These are phyloP conservation scores for Pelodiscus sinensis DNA, from an alignment of 2,113 vertebrate species.

Conservation along the genomic window DNA sequence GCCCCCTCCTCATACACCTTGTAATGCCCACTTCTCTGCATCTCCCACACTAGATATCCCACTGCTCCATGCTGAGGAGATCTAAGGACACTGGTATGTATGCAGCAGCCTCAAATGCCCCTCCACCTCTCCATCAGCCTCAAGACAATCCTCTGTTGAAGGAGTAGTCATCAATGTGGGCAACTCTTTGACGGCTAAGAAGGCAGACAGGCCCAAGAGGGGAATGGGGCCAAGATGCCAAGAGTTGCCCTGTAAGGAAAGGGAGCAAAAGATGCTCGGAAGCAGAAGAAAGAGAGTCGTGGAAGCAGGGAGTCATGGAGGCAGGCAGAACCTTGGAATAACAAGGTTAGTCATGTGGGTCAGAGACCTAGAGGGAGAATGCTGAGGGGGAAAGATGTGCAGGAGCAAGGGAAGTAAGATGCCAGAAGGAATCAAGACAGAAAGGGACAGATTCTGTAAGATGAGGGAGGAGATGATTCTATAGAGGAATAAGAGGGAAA, in stretches of 20 bases:
- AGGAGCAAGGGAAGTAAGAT: neutral
- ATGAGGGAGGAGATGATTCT: neutral
- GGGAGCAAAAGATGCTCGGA: neutral
- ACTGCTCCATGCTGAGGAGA: neutral
- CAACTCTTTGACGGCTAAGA: neutral
- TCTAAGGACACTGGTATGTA: fast-evolving
- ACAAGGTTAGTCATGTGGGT: neutral
- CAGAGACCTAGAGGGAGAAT: neutral
- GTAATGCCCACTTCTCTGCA: neutral
- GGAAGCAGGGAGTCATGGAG: neutral
- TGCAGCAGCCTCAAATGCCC: neutral
- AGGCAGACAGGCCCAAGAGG: neutral
- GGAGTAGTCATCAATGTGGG: neutral
- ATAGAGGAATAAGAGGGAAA: neutral
- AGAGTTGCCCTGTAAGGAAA: neutral
- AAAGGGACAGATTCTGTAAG: neutral
- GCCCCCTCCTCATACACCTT: neutral
- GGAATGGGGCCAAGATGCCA: neutral
- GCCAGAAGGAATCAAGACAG: neutral
- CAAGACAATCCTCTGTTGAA: neutral
- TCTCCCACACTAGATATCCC: neutral
- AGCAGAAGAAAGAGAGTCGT: neutral
- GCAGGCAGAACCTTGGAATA: neutral
- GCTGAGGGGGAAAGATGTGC: neutral
- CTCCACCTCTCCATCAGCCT: neutral